phyloP scores from a whole-genome alignment of 2,888 invertebrate species.

The Gymnoscelis rufifasciata region DNA sequence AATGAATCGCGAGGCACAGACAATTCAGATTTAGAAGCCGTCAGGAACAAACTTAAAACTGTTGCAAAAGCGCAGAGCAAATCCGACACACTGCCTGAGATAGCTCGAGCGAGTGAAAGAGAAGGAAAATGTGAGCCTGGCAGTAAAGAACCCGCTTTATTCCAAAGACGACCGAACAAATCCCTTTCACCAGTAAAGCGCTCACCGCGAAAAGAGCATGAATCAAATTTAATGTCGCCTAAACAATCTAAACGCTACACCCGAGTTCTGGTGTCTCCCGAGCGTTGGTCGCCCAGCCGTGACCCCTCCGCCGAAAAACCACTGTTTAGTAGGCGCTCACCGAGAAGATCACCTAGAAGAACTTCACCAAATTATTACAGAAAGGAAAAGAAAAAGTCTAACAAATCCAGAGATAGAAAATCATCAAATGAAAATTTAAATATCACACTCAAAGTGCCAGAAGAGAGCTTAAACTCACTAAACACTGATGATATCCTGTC shows the following conservation, averaged over 20 bases:
- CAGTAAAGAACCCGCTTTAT: constrained; percentile 65
- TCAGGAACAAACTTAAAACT: constrained; percentile 59
- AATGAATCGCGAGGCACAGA: constrained; percentile 31
- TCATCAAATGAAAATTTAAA: constrained; percentile 50
- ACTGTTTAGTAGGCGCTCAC: constrained; percentile 54
- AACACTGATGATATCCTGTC: constrained; percentile 66
- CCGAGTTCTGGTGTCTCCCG: constrained; percentile 64
- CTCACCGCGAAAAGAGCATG: constrained; percentile 17
- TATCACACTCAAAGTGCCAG: constrained; percentile 67
- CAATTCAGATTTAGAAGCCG: constrained; percentile 46
- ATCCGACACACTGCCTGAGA: constrained; percentile 59
- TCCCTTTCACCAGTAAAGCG: constrained; percentile 24
- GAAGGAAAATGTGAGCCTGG: constrained; percentile 55
- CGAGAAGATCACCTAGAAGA: constrained; percentile 43
- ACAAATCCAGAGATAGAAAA: constrained; percentile 37
- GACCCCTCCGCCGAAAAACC: constrained; percentile 36
- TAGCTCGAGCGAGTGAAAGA: constrained; percentile 53
- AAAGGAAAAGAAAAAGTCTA: constrained; percentile 56
- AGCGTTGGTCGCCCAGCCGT: constrained; percentile 38
- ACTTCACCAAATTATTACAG: constrained; percentile 48
- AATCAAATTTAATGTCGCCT: constrained; percentile 19
- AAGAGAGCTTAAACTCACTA: constrained; percentile 60
- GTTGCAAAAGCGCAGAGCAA: constrained; percentile 41
- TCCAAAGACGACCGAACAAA: constrained; percentile 62
- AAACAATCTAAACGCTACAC: constrained; percentile 44